Evolutionary conservation across 92 coral and sea anemone genomes (phyloP).

Genomic region (Phenganax stokvisi): DNA sequence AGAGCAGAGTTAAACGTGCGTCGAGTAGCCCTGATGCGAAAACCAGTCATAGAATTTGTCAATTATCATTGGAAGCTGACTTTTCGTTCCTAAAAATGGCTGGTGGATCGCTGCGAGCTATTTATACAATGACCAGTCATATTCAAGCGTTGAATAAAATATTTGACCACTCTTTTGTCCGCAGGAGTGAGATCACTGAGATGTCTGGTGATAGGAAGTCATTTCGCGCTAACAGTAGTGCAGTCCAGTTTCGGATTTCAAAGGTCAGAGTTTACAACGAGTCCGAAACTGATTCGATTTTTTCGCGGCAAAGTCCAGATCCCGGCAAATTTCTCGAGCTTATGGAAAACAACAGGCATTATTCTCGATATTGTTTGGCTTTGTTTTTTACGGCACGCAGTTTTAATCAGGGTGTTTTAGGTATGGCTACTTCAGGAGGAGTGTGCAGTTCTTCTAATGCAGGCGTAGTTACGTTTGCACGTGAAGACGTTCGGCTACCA

Average conservation of each 20-base stretch:
- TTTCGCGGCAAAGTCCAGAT: not conserved
- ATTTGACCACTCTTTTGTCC: constrained; percentile 56
- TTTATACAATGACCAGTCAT: constrained; percentile 58
- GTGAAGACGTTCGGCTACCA: constrained; percentile 69
- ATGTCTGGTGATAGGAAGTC: constrained; percentile 6
- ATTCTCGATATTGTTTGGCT: constrained; percentile 67
- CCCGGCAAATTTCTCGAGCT: constrained; percentile 6
- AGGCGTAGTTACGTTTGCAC: constrained; percentile 72
- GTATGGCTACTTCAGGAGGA: constrained; percentile 80
- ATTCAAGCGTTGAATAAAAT: constrained; percentile 66
- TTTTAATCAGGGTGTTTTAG: constrained; percentile 81
- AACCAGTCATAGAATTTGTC: constrained; percentile 44
- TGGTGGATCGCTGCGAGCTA: constrained; percentile 63
- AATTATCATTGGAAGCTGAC: constrained; percentile 70
- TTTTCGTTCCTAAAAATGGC: constrained; percentile 55
- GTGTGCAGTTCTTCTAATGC: constrained; percentile 56
- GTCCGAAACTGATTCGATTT: not conserved
- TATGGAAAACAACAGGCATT: constrained; percentile 37
- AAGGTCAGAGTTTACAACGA: constrained; percentile 57
- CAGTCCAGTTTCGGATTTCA: constrained; percentile 61
- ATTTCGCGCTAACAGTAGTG: constrained; percentile 5
- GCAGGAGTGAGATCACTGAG: constrained; percentile 20
- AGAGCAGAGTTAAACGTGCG: not conserved
- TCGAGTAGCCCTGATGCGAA: not conserved
- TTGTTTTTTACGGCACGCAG: constrained; percentile 80